Base-by-base conservation (phyloP, 37 sponge, comb jelly and placozoan genomes). In the Spongilla lacustris region DNA sequence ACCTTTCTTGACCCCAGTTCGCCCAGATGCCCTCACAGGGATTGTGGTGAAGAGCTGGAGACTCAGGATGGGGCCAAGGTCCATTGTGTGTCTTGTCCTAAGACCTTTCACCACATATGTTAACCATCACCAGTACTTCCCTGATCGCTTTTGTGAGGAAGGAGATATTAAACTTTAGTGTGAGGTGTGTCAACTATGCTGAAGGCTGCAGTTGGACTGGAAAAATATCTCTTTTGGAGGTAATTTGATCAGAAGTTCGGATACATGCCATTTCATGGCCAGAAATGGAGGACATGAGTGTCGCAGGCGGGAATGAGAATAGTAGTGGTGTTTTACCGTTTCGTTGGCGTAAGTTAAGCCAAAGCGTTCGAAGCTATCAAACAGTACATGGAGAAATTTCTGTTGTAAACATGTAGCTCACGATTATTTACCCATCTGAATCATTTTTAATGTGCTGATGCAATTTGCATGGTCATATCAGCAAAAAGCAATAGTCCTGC, bases 121-220 rank as follows among this genome's bases (percentile, higher is more conserved):
- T n/a, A n/a, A n/a, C n/a, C n/a, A n/a, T n/a, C 58, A 19, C 0
- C 75, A 93, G 94, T 89, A 70, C 29, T 93, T 87, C 66, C 91
- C 94, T 19, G 94, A 93, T 74, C 81, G 75, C 8, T 93, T n/a
- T 90, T 80, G 84, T 93, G 6, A 27, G 90, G 25, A 78, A 82
- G 49, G 80, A 89, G 49, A 82, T 93, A 23, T 24, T 26, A 26
- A 34, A 58, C 12, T 50, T 93, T 0, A 22, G 36, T 4, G 49
- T 87, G 9, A 77, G 13, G 27, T 93, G 94, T 75, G 30, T 19
- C 8, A 66, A 69, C 79, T 1, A 36, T 14, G 13, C 32, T 0
- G n/a, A 26, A 24, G 90, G 84, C 0, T 93, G 94, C 75, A 17
- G 26, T 0, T 93, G 94, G 94, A 79, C 48, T 8, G 94, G 88